phyloP scores from a whole-genome alignment of 1,140 invertebrate genomes.

The Drosophila sp. region DNA sequence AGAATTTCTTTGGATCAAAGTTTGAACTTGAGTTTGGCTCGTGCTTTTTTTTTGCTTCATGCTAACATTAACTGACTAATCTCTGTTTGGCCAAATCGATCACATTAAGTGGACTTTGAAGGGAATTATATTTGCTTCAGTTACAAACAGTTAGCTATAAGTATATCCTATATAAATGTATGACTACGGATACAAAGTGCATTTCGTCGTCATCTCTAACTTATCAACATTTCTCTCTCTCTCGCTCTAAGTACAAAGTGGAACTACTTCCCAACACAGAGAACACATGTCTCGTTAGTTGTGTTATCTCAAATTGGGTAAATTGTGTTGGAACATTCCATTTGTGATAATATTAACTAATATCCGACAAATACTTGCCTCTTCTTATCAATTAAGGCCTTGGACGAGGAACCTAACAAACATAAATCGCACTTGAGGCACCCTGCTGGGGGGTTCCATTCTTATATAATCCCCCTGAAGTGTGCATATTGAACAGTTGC shows the following conservation, averaged over 20 bases:
- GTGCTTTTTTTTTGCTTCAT: background rate
- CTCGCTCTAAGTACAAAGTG: background rate
- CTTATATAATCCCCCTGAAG: slow-evolving; percentile 11
- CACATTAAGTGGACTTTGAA: background rate
- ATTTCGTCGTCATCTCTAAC: background rate
- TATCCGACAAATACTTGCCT: background rate
- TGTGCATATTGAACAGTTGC: slow-evolving; percentile 6
- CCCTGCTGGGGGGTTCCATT: slow-evolving; percentile 10
- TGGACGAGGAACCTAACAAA: slow-evolving; percentile 5
- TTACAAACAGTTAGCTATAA: background rate
- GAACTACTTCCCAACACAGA: slow-evolving; percentile 2
- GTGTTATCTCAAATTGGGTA: background rate
- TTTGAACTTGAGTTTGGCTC: slow-evolving; percentile 23
- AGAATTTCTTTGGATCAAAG: slow-evolving; percentile 37
- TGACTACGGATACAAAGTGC: slow-evolving; percentile 3
- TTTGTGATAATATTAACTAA: background rate
- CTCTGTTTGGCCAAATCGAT: background rate
- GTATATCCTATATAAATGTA: background rate
- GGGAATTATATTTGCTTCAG: background rate
- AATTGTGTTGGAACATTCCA: slow-evolving; percentile 14
- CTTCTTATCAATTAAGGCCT: slow-evolving; percentile 16
- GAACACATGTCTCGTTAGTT: slow-evolving; percentile 13
- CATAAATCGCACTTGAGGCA: background rate
- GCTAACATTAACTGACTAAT: slow-evolving; percentile 3
- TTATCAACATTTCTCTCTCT: background rate